These are phyloP conservation scores for Pegea sp. DNA, from an alignment of 23 tunicate genomes.

Conservation along the genomic window DNA sequence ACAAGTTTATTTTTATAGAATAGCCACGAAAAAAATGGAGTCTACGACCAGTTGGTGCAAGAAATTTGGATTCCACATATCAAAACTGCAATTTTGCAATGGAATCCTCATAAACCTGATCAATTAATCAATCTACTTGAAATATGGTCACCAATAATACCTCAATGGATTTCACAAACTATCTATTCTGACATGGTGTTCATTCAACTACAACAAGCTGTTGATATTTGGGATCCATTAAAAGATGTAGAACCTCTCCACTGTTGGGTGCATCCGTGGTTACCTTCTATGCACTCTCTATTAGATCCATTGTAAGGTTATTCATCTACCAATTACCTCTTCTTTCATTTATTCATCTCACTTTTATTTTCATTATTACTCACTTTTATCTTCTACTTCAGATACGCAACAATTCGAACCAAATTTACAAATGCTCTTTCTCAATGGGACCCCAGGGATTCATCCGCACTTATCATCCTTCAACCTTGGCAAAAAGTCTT, in stretches of 20 bases:
- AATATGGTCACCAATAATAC: constrained; percentile 59
- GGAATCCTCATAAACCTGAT: constrained; percentile 85
- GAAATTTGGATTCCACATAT: constrained; percentile 85
- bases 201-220: constrained; percentile 71
- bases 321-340: not conserved
- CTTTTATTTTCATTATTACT: not conserved
- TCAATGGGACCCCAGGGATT: constrained; percentile 88
- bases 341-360: too few relatives aligned
- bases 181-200: constrained; percentile 2
- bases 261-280: constrained; percentile 97
- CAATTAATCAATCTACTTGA: constrained; percentile 50
- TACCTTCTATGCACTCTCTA: constrained; percentile 41
- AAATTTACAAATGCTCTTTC: constrained; percentile 52
- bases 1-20: not conserved
- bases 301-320: constrained; percentile 70
- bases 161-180: constrained; percentile 68
- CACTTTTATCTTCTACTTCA: constrained; percentile 1
- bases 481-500: constrained; percentile 96
- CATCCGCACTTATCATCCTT: constrained; percentile 71
- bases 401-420: constrained; percentile 86
- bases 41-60: constrained; percentile 74
- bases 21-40: constrained; percentile 40
- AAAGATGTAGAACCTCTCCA: constrained; percentile 89
- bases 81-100: constrained; percentile 30
- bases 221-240: constrained; percentile 84